phyloP scores from a whole-genome alignment of 1,140 invertebrate genomes.

The Chelonus insularis region DNA sequence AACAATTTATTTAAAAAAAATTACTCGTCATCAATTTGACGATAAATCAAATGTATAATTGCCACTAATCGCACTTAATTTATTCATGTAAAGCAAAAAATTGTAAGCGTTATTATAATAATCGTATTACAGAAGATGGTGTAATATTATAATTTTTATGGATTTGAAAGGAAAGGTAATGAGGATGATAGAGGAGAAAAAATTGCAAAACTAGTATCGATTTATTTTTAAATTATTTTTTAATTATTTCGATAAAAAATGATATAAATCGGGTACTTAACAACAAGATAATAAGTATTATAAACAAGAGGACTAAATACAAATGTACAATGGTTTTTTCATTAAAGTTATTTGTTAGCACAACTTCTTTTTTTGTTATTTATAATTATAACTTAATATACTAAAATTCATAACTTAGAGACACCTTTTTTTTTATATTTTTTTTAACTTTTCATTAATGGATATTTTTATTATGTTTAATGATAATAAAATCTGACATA shows the following conservation, averaged over 20 bases:
- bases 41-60: too few species aligned
- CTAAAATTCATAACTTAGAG: conserved; percentile 51
- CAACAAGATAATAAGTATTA: conserved; percentile 62
- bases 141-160: background rate
- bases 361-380: conserved; percentile 50
- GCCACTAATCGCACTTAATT: too few species aligned
- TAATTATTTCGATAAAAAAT: conserved; percentile 63
- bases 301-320: conserved; percentile 62
- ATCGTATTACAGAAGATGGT: too few species aligned
- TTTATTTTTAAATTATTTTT: conserved; percentile 61
- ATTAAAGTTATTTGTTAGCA: conserved; percentile 53
- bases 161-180: background rate
- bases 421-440: conserved; percentile 31
- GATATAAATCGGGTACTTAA: conserved; percentile 62
- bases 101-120: too few species aligned
- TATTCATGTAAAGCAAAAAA: too few species aligned
- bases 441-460: conserved; percentile 11
- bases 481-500: conserved; percentile 22
- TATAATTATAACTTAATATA: conserved; percentile 49
- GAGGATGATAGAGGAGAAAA: background rate
- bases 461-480: conserved; percentile 19
- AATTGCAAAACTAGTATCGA: background rate
- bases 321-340: conserved; percentile 58
- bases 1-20: background rate
- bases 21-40: too few species aligned